Conservation (phyloP, 2,797 vertebrate species). For the Phrynocephalus vlangalii region DNA sequence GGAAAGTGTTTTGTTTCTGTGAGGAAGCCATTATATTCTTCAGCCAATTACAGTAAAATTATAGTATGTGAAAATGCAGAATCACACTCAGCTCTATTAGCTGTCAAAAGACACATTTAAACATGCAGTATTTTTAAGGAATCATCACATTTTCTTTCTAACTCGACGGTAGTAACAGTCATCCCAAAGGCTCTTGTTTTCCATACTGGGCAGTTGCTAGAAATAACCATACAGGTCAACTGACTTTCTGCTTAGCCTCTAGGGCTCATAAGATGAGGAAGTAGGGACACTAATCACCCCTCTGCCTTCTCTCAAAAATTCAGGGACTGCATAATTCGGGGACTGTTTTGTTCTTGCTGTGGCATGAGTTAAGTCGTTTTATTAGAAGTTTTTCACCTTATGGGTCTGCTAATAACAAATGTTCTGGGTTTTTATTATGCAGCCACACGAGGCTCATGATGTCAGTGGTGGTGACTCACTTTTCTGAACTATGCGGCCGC, state of each 20-base stretch:
- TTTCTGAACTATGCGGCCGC: neutral
- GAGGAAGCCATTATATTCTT: neutral
- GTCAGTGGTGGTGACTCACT: neutral
- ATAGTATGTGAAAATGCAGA: neutral
- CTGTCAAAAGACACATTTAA: neutral
- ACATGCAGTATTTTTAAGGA: constrained; percentile 38
- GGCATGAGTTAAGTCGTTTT: no score
- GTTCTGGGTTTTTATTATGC: neutral
- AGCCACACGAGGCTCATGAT: neutral
- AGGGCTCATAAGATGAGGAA: neutral
- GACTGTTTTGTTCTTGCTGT: neutral
- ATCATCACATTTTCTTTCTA: neutral
- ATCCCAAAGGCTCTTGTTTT: neutral
- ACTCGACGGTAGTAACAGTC: neutral
- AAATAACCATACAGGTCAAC: neutral
- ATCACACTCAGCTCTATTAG: neutral
- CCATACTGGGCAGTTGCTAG: neutral
- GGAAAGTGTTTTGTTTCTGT: neutral
- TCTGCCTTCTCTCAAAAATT: neutral
- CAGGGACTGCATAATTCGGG: neutral
- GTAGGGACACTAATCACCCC: neutral
- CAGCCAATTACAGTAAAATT: neutral
- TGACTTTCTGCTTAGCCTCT: neutral
- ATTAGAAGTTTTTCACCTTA: no score
- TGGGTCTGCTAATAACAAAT: neutral